phyloP scores from a whole-genome alignment of 1,140 invertebrate genomes.

The Aphelenchoides besseyi region DNA sequence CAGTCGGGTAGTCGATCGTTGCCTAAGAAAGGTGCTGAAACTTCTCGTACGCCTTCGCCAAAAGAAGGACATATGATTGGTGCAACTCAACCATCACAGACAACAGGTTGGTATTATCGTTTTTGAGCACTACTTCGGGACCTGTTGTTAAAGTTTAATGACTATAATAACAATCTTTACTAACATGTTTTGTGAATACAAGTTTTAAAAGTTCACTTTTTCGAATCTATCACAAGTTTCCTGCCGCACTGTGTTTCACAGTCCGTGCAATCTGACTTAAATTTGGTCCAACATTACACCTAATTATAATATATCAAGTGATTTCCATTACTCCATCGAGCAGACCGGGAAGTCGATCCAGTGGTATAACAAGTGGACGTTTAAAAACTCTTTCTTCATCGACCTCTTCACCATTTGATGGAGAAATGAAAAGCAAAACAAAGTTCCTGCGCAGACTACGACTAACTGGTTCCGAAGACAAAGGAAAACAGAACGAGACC shows the following conservation, averaged over 20 bases:
- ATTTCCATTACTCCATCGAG: conserved; percentile 38
- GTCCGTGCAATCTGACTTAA: neutral
- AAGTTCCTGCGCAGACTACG: conserved; percentile 1
- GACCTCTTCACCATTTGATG: neutral
- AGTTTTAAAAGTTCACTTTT: neutral
- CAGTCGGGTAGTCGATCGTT: conserved; percentile 31
- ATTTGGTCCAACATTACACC: neutral
- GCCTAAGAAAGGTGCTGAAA: conserved; percentile 14
- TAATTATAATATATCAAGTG: conserved; percentile 19
- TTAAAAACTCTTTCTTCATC: neutral
- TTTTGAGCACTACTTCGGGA: neutral
- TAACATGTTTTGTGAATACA: too few species aligned
- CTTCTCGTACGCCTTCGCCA: conserved; percentile 23
- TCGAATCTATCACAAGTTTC: too few species aligned
- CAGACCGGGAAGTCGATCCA: conserved; percentile 18
- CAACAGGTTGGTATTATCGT: conserved; percentile 17
- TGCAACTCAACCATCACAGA: neutral
- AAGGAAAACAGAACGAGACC: conserved; percentile 13
- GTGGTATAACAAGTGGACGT: neutral
- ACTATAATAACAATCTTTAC: too few species aligned
- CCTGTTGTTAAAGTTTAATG: neutral
- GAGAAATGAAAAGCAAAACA: neutral
- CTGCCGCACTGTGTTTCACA: neutral
- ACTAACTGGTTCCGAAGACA: conserved; percentile 15
- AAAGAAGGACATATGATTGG: neutral